phyloP scores from a whole-genome alignment of 2,113 vertebrate species.

The Ovis aries region DNA sequence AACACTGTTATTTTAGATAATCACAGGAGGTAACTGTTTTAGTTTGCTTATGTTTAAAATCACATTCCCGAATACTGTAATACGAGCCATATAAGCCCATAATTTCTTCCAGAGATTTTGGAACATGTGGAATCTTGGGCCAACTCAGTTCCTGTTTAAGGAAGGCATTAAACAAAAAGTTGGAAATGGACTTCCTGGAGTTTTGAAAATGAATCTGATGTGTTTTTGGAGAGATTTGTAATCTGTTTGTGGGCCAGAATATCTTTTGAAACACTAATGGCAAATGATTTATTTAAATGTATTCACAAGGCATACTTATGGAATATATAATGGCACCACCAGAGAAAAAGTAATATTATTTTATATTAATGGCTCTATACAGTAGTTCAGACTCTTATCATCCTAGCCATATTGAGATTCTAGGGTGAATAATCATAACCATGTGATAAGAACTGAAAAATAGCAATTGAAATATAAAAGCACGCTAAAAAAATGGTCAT shows the following conservation, averaged over 20 bases:
- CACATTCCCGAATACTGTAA: not conserved
- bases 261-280: not conserved
- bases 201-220: conserved; percentile 17
- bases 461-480: not conserved
- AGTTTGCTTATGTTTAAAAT: not conserved
- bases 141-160: conserved; percentile 59
- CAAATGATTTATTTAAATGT: not conserved
- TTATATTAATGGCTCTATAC: not conserved
- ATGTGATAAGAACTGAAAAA: not conserved
- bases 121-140: conserved; percentile 10
- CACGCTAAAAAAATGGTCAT: not conserved
- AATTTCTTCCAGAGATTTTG: not conserved
- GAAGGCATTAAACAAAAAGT: conserved; percentile 54
- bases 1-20: not conserved
- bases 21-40: not conserved
- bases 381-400: not conserved
- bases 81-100: not conserved
- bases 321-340: not conserved
- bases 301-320: not conserved
- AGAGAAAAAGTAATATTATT: not conserved
- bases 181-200: conserved; percentile 45
- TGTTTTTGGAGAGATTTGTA: conserved; percentile 18
- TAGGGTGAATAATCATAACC: not conserved
- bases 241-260: not conserved
- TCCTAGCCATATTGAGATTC: not conserved